Evolutionary conservation across 92 coral and sea anemone species (phyloP), one percentile per base, ranked within the genome.

Genomic region (Desmophyllum pertusum): DNA sequence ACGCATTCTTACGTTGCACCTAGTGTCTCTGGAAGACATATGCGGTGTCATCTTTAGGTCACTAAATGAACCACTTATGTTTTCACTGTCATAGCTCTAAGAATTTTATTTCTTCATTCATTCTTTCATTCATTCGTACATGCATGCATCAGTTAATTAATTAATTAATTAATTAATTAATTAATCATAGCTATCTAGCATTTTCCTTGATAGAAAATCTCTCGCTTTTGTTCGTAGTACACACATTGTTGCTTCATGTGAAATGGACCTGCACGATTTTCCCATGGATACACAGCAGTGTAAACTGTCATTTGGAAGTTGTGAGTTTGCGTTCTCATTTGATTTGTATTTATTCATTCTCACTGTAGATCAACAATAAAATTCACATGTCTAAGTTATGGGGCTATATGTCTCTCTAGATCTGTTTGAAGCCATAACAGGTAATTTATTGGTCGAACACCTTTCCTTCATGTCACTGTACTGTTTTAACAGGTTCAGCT

Each of bases 201-300:
- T 29, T 31, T 4, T 10, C 7, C 39, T 27, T 6, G 2, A 18
- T 27, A 6, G 6, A 10, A 13, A 30, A 23, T 14, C 18, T 15
- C 19, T 31, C 33, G 46, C 6, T 75, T 17, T 31, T 17, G 33
- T 43, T 36, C 64, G 39, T 29, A 94, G 98, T n/a, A 83, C 95
- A 21, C 91, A 88, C 38, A 84, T 94, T 46, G 79, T 89, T 46
- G 95, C 98, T 25, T 94, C 98, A 15, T 96, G 98, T 86, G 83
- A 92, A 52, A 94, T 96, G 98, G 87, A 96, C 51, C 76, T 96
- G 43, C 83, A 83, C 40, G 90, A 92, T 46, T 96, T 96, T 75
- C 98, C 98, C 36, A 93, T 94, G 93, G 98, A 96, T 57, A 81
- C 79, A 5, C 98, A 96, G 85, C 31, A 45, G 45, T 96, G 98